These are phyloP conservation scores for Notolepis coatsorum DNA, from an alignment of 2,797 vertebrate species.

Conservation along the genomic window DNA sequence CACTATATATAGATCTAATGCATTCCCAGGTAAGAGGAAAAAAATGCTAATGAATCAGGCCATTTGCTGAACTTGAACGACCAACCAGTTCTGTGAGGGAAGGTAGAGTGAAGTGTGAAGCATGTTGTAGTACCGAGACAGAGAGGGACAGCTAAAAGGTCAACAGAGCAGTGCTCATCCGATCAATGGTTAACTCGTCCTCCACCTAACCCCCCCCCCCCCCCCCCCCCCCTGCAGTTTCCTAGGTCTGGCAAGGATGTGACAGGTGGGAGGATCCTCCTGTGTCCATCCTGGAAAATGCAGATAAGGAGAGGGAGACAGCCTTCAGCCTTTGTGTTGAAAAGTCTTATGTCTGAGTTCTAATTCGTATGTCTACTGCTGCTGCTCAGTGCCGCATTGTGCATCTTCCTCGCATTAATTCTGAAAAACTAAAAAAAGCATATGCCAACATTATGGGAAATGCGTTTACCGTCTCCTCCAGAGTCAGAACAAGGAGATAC, in stretches of 20 bases:
- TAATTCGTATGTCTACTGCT: too few relatives aligned
- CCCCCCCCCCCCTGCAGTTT: slow-evolving; percentile 19
- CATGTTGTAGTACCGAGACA: neutral
- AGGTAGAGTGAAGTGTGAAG: slow-evolving; percentile 6
- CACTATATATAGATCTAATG: slow-evolving; percentile 41
- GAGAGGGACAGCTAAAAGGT: slow-evolving; percentile 42
- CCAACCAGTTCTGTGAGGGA: neutral
- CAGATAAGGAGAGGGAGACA: neutral
- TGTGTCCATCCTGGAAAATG: too few relatives aligned
- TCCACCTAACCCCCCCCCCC: slow-evolving; percentile 35
- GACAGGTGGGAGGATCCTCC: slow-evolving; percentile 10
- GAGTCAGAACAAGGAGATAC: too few relatives aligned
- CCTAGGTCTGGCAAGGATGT: slow-evolving; percentile 27
- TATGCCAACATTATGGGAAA: too few relatives aligned
- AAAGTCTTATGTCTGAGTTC: too few relatives aligned
- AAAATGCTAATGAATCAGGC: neutral
- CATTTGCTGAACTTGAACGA: neutral
- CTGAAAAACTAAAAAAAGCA: too few relatives aligned
- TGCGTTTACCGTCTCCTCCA: too few relatives aligned
- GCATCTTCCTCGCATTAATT: too few relatives aligned
- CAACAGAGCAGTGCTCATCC: slow-evolving; percentile 25
- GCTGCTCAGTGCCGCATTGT: too few relatives aligned
- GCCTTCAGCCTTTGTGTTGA: too few relatives aligned
- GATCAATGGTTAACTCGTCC: slow-evolving; percentile 67
- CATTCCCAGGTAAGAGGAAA: neutral